phyloP scores from a whole-genome alignment of 2,113 vertebrate species.

The Ictalurus punctatus region DNA sequence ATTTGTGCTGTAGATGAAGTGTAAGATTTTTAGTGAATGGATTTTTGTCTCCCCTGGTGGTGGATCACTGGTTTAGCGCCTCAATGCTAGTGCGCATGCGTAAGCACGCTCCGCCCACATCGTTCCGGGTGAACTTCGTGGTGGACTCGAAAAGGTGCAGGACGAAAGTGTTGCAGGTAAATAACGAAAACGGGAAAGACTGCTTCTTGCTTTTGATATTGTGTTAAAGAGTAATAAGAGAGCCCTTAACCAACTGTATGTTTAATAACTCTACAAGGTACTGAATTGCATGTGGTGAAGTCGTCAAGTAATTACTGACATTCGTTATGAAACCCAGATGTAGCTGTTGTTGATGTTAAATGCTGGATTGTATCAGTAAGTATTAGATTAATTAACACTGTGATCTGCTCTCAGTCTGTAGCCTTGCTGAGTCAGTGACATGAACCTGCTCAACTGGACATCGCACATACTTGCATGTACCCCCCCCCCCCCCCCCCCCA shows the following conservation, averaged over 20 bases:
- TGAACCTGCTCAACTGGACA: neutral
- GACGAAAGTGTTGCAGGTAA: neutral
- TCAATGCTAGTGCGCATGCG: slow-evolving; percentile 10
- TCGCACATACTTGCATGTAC: neutral
- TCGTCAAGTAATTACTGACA: neutral
- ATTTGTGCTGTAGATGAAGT: neutral
- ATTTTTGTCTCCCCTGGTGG: slow-evolving; percentile 4
- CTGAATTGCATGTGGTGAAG: neutral
- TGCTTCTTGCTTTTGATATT: neutral
- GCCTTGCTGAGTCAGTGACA: neutral
- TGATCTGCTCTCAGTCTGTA: neutral
- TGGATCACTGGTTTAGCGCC: too few species aligned
- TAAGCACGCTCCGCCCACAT: neutral
- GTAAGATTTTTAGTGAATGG: neutral
- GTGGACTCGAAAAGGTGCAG: neutral
- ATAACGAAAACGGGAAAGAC: neutral
- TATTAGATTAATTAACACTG: too few species aligned
- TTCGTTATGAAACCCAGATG: too few species aligned
- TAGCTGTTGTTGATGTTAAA: neutral
- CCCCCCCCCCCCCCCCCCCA: too few species aligned
- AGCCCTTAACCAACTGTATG: neutral
- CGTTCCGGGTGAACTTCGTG: neutral
- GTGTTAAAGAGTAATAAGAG: neutral
- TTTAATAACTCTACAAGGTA: neutral
- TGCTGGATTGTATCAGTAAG: neutral